Evolutionary conservation across 2,797 vertebrate genomes (phyloP).

Genomic region (Heteromormyrus szaboi): DNA sequence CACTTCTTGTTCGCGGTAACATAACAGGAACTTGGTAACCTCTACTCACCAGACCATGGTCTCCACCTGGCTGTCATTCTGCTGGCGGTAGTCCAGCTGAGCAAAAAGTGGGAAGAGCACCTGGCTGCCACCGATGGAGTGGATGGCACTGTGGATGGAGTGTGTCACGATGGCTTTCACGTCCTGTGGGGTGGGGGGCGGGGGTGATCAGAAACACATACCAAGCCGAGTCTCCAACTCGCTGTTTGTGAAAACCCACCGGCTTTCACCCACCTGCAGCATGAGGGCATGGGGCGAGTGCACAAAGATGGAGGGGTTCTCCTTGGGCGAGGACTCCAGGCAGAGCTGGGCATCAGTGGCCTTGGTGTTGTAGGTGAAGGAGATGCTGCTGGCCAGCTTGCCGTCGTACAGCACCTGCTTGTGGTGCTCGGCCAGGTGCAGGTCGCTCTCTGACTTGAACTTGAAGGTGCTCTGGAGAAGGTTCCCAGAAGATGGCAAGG

Average conservation of each 20-base stretch:
- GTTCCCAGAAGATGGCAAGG: neutral
- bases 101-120: conserved; percentile 93
- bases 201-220: neutral
- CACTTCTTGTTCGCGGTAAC: neutral
- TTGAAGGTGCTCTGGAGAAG: conserved; percentile 85
- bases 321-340: conserved; percentile 91
- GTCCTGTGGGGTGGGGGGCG: conserved; percentile 60
- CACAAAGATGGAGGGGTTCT: conserved; percentile 93
- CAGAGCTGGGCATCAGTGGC: conserved; percentile 92
- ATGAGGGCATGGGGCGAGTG: conserved; percentile 93
- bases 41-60: conserved; percentile 85
- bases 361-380: conserved; percentile 93
- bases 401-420: conserved; percentile 92
- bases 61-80: conserved; percentile 88
- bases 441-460: conserved; percentile 94
- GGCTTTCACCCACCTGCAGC: conserved; percentile 75
- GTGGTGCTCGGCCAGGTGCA: conserved; percentile 93
- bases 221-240: neutral
- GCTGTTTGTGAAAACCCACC: neutral
- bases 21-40: neutral
- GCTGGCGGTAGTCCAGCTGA: conserved; percentile 87
- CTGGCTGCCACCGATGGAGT: conserved; percentile 94
- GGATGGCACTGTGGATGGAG: conserved; percentile 96
- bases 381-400: conserved; percentile 89
- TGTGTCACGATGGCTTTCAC: conserved; percentile 98